Evolutionary conservation across 2,797 vertebrate genomes (phyloP), one percentile per base, ranked within the genome.

Genomic region (Synanceia verrucosa): DNA sequence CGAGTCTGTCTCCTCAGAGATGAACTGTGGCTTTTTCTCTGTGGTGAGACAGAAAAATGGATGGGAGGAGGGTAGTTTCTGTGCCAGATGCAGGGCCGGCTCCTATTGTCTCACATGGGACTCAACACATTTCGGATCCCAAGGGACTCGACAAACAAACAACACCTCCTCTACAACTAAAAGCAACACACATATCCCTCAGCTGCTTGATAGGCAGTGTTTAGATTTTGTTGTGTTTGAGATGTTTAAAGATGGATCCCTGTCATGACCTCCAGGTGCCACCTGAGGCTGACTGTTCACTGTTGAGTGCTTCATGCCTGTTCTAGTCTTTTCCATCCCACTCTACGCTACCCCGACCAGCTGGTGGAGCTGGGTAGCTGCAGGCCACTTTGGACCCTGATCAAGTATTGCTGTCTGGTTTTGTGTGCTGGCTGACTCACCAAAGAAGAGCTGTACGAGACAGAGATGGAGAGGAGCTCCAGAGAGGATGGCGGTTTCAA

Each of bases 351-450:
- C 75, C 80, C 76, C 14, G 59, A 86, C 87, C 91, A 92, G 89
- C 89, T 90, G 89, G 87, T 87, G 81, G 85, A 85, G 82, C 87
- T 62, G 75, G 76, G 83, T 78, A 60, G 87, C 90, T 84, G 82
- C 79, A 46, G 84, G 88, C 86, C 12, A 44, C 57, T 57, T 88
- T 91, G 89, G 90, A 87, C 66, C 33, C 76, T 6, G 63, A 83
- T 90, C 89, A 91, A 91, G 83, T 88, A 76, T 76, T 74, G 82
- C 81, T 84, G 82, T 85, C 84, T 86, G 84, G 79, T 73, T 84
- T 58, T 80, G 43, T 26, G 33, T 37, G 79, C 63, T 78, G 85
- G 72, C 78, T 62, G 75, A 69, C 64, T 83, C 59, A 78, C 59
- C 47, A 81, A 53, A 78, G 53, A 67, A 21, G 16, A 73, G 69